Percentiles rank a stretch among this genome's conserved stretches.
Conservation (phyloP, 2,888 invertebrate genomes). For the Parnassius orleans region DNA sequence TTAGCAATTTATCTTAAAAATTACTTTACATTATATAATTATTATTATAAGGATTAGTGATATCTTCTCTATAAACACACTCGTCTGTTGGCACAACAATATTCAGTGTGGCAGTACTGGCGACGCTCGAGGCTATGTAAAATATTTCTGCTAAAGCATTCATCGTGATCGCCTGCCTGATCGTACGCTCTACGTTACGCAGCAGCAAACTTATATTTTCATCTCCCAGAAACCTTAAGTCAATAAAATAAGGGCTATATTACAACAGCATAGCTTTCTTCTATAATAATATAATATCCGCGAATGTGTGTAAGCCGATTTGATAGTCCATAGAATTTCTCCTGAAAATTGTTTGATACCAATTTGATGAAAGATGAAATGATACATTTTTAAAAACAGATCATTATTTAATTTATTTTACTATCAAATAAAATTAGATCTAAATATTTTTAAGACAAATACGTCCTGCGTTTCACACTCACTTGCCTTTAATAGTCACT, state of each 20-base stretch:
- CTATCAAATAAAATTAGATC: too few species aligned
- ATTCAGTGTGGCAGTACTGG: slow-evolving; percentile 66
- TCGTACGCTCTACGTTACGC: slow-evolving; percentile 64
- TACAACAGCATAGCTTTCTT: slow-evolving; percentile 30
- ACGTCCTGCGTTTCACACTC: neutral
- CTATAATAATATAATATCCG: slow-evolving; percentile 50
- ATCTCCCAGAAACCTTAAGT: slow-evolving; percentile 40
- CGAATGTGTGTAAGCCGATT: slow-evolving; percentile 72
- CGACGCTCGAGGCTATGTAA: slow-evolving; percentile 74
- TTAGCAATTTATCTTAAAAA: too few species aligned
- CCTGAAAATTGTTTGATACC: slow-evolving; percentile 56
- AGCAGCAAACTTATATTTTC: slow-evolving; percentile 47
- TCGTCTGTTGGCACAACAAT: slow-evolving; percentile 74
- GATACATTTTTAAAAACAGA: slow-evolving; percentile 36
- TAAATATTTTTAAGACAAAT: neutral
- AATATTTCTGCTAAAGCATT: slow-evolving; percentile 81
- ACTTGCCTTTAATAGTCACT: slow-evolving; percentile 2
- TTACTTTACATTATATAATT: too few species aligned
- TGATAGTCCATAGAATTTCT: slow-evolving; percentile 61
- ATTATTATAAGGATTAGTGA: neutral
- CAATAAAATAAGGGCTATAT: slow-evolving; percentile 44
- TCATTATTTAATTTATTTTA: too few species aligned
- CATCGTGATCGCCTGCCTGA: slow-evolving; percentile 76
- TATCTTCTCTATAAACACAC: slow-evolving; percentile 50
- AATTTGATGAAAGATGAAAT: slow-evolving; percentile 41